phyloP scores from a whole-genome alignment of 2,113 vertebrate species.

The Cebidichthys violaceus region DNA sequence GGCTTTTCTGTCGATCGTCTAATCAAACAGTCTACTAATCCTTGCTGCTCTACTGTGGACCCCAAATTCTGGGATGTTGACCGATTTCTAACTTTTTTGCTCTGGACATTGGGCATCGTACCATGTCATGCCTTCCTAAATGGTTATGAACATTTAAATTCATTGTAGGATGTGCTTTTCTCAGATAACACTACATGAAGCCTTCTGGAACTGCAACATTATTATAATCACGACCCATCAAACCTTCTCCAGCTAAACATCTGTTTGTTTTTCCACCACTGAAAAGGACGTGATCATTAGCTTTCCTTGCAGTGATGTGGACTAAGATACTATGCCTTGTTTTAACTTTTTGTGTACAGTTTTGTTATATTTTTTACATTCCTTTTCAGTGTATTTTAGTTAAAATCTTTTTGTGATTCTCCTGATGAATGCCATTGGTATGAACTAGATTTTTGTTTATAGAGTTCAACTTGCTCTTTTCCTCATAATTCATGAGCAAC shows the following conservation, averaged over 20 bases:
- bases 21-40: neutral
- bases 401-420: slow-evolving; percentile 42
- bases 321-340: slow-evolving; percentile 43
- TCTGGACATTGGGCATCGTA: slow-evolving; percentile 4
- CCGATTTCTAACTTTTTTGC: slow-evolving; percentile 10
- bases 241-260: neutral
- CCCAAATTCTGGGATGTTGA: neutral
- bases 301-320: slow-evolving; percentile 24
- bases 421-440: slow-evolving; percentile 48
- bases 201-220: slow-evolving; percentile 17
- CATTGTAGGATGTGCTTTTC: slow-evolving; percentile 6
- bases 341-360: slow-evolving; percentile 54
- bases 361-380: slow-evolving; percentile 65
- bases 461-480: slow-evolving; percentile 53
- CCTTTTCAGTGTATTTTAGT: slow-evolving; percentile 49
- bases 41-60: neutral
- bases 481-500: slow-evolving; percentile 60
- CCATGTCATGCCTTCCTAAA: slow-evolving; percentile 27
- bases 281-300: neutral
- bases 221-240: neutral
- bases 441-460: slow-evolving; percentile 39
- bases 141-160: slow-evolving; percentile 19
- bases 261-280: neutral
- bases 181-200: slow-evolving; percentile 34
- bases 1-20: neutral